Percentiles rank a stretch among this genome's conserved stretches.
Conservation (phyloP, 2,888 invertebrate genomes). For the Chrysotoxum bicinctum region DNA sequence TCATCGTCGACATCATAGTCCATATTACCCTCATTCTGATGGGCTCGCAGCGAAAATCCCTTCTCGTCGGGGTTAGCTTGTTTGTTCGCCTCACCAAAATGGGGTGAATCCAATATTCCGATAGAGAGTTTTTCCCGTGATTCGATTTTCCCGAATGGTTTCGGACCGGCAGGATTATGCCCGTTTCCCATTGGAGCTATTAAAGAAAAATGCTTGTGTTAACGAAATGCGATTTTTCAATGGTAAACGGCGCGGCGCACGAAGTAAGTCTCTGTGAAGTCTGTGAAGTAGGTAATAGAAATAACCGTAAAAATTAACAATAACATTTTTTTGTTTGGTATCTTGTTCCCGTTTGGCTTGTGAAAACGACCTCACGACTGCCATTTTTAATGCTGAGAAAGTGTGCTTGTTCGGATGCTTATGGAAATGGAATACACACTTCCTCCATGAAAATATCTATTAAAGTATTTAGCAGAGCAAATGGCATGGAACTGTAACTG, state of each 20-base stretch:
- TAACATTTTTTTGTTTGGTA: constrained; percentile 21
- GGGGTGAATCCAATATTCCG: constrained; percentile 27
- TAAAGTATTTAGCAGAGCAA: constrained; percentile 54
- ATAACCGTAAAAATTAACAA: constrained; percentile 67
- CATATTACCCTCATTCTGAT: background rate
- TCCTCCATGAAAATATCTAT: constrained; percentile 36
- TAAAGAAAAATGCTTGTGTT: constrained; percentile 54
- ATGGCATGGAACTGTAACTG: constrained; percentile 53
- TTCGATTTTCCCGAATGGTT: constrained; percentile 11
- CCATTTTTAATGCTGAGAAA: constrained; percentile 49
- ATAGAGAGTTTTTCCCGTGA: constrained; percentile 26
- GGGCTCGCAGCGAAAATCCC: background rate
- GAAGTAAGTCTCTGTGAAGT: constrained; percentile 10
- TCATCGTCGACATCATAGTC: constrained; percentile 57
- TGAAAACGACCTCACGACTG: constrained; percentile 39
- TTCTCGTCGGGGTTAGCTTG: background rate
- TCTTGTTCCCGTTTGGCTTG: constrained; percentile 18
- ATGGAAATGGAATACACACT: background rate
- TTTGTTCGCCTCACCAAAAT: constrained; percentile 5
- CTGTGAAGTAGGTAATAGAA: constrained; percentile 47
- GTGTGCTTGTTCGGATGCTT: constrained; percentile 28
- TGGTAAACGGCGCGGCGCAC: background rate
- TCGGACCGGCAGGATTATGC: constrained; percentile 11
- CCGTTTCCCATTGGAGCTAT: constrained; percentile 36
- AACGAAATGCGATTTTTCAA: constrained; percentile 25